Evolutionary conservation across 2,113 vertebrate species (phyloP), one percentile per base, ranked within the genome.

Genomic region (Nymphicus hollandicus): DNA sequence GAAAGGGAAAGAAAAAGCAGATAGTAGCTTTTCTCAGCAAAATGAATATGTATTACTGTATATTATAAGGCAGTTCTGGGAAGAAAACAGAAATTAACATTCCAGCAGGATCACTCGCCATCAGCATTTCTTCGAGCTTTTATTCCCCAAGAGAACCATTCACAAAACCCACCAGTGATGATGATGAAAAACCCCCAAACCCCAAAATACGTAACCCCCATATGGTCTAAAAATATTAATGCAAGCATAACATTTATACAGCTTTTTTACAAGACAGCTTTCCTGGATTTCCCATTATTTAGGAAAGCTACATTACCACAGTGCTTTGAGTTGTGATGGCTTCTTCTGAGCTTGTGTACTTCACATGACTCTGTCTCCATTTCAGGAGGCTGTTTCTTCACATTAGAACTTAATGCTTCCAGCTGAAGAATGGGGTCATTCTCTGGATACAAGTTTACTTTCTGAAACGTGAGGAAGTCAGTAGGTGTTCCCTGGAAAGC

Each of bases 11-110:
- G 46, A 50, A 89, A 89, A 61, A 53, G 5, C 19, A 77, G 31
- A 31, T 1, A 69, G 18, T 10, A 47, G 25, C 70, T 93, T 81
- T 87, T 41, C 69, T 92, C 56, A 66, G 81, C 43, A 78, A 29
- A 93, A 86, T 95, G 17, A 92, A 71, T 91, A 64, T 25, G 74
- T 82, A 88, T 91, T 79, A 69, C 60, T 43, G 68, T 55, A 37
- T 61, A 73, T 83, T 85, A 79, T 81, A 74, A 91, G 18, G 37
- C 37, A 96, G 56, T 66, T 86, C 25, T 82, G 50, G 31, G 65
- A 91, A 71, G 29, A 83, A 96, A 85, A 81, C 69, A 18, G 52
- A 87, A 84, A 92, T 61, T 69, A 93, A 82, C 46, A 65, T 72
- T 78, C 22, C 35, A 37, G 24, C 44, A 55, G 65, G 94, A 46